phyloP scores from a whole-genome alignment of 64 coral and sea anemone genomes.

The Catalaphyllia jardinei region DNA sequence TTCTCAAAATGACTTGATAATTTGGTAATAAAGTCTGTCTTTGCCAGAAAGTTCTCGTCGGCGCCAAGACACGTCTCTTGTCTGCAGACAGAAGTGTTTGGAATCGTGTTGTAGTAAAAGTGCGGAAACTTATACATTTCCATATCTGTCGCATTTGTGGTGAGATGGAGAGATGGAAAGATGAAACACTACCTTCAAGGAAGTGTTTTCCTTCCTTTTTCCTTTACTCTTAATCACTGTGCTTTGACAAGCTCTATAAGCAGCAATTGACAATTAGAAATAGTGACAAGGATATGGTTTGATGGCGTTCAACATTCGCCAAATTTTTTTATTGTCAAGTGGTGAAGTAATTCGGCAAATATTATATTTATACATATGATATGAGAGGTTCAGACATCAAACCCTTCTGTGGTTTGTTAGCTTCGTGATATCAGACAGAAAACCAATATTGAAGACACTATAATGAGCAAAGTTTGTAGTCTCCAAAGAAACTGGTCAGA shows the following conservation, averaged over 20 bases:
- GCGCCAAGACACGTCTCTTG: neutral
- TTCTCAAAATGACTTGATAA: neutral
- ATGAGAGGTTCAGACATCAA: neutral
- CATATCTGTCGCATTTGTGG: neutral
- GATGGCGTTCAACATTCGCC: neutral
- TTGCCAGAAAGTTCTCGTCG: neutral
- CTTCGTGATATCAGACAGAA: neutral
- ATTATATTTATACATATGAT: slow-evolving; percentile 10
- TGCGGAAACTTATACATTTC: neutral
- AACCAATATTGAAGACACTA: too few species aligned
- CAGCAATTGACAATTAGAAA: neutral
- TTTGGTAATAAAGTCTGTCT: neutral
- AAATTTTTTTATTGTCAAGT: neutral
- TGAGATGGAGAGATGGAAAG: neutral
- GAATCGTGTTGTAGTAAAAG: neutral
- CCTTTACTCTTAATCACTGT: neutral
- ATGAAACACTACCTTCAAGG: neutral
- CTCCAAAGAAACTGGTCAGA: too few species aligned
- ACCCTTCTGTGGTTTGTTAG: neutral
- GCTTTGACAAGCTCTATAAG: neutral
- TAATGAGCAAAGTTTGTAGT: too few species aligned
- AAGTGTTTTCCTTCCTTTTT: neutral
- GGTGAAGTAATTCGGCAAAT: neutral
- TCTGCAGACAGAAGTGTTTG: neutral
- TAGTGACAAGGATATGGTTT: neutral